phyloP scores from a whole-genome alignment of 2,888 invertebrate species.

The Eupithecia centaureata region DNA sequence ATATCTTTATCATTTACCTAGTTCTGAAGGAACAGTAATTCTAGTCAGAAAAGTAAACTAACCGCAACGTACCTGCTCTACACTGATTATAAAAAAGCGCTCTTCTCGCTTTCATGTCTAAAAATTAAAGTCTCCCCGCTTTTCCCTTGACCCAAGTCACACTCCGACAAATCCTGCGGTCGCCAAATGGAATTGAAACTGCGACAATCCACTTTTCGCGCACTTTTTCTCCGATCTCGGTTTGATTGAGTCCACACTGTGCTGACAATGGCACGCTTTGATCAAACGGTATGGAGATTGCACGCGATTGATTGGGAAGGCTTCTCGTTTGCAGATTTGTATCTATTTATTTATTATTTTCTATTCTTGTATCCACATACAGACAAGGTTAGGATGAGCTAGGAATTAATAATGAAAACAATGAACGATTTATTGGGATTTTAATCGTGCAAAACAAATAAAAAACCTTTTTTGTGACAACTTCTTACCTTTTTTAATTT shows the following conservation, averaged over 20 bases:
- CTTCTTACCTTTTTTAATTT: neutral
- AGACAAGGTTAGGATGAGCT: neutral
- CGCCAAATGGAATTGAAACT: constrained; percentile 76
- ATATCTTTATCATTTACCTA: no score
- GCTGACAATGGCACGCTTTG: constrained; percentile 49
- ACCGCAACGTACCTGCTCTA: no score
- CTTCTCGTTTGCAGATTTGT: constrained; percentile 9
- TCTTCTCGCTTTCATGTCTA: neutral
- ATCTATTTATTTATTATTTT: no score
- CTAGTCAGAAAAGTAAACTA: no score
- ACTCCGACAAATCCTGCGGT: constrained; percentile 38
- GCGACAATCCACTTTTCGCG: constrained; percentile 72
- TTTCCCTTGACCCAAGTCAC: neutral
- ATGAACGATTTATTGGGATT: neutral
- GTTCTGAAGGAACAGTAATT: no score
- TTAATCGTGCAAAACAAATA: neutral
- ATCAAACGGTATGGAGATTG: constrained; percentile 46
- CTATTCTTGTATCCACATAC: neutral
- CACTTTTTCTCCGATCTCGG: constrained; percentile 68
- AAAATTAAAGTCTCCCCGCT: neutral
- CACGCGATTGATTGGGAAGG: constrained; percentile 23
- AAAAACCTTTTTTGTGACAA: neutral
- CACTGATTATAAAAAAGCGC: neutral
- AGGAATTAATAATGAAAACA: neutral
- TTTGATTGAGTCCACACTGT: constrained; percentile 73